phyloP scores from a whole-genome alignment of 2,113 vertebrate genomes.

The Scolopax mira region DNA sequence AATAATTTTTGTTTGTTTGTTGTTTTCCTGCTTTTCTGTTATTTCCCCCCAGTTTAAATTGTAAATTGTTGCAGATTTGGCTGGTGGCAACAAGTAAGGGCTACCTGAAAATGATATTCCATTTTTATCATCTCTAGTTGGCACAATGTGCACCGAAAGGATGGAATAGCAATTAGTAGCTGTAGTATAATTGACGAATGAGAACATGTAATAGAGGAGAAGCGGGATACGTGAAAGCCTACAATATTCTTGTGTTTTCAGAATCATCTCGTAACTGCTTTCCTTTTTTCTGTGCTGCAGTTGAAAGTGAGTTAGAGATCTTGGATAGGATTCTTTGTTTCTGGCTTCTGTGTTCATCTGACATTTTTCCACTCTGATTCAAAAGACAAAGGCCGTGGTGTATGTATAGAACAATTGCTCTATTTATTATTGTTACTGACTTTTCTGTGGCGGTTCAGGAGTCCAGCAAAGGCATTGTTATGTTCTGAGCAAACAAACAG shows the following conservation, averaged over 20 bases:
- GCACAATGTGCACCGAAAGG: background rate
- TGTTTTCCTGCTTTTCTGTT: background rate
- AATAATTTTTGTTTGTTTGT: background rate
- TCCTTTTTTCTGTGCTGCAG: conserved; percentile 9
- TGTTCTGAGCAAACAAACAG: background rate
- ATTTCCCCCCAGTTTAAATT: background rate
- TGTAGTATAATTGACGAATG: background rate
- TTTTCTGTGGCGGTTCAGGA: background rate
- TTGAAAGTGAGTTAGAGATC: conserved; percentile 13
- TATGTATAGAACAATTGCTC: conserved; percentile 29
- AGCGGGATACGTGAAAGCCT: background rate
- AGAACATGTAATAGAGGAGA: background rate
- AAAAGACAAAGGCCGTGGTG: conserved; percentile 60
- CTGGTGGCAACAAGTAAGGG: background rate
- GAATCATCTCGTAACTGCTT: background rate
- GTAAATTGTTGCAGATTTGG: background rate
- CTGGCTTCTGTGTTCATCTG: conserved; percentile 27
- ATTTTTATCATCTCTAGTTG: background rate
- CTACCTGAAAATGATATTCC: background rate
- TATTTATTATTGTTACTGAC: conserved; percentile 22
- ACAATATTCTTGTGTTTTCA: background rate
- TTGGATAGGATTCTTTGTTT: conserved; percentile 51
- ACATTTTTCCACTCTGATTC: conserved; percentile 38
- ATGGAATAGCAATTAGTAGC: background rate
- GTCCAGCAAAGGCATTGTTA: background rate